Base-by-base conservation (phyloP, 2,888 invertebrate genomes). In the Synergus gifuensis region DNA sequence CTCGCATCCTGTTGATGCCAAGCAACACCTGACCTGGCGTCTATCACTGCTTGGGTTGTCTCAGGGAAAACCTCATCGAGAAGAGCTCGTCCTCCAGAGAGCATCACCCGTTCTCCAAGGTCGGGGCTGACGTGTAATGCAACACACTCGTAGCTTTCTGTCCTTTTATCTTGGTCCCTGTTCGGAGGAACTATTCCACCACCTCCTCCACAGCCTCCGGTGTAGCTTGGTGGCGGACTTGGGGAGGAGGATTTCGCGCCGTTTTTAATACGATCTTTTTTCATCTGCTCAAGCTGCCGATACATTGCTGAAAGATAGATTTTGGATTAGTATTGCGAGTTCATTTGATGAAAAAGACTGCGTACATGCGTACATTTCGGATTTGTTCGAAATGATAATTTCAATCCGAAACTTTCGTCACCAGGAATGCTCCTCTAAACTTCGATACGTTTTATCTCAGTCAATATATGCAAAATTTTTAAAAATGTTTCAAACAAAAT, bases 1-100 rank as follows among this genome's bases (percentile, higher is more conserved):
- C 96, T 95, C 83, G 96, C 95, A 92, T 97, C 97, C 87, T 95
- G 94, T 89, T 96, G 95, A 89, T 96, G 96, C 96, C 97, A 97
- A 67, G 96, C 95, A 64, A 96, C 96, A 36, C 96, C 96, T 46
- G 96, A 95, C 81, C 97, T 94, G 60, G 96, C 95, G 91, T 97
- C 96, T 93, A 97, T 95, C 80, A 96, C 94, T 0, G 96, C 96
- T 88, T 97, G 96, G 85, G 95, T 95, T 83, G 96, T 96, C 90
- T 96, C 96, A 54, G 95, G 96, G 89, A 95, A 96, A 40, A 95
- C 94, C 91, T 97, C 96, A 90, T 96, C 96, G 69, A 96, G 94
- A 36, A 97, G 93, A 11, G 95, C 94, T 62, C 97, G 94, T 86
- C 97, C 97, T 0, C 97, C 97, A 77, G 96, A 96, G 14, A 97